Conservation (phyloP, 2,888 invertebrate genomes). For the Tetragonula carbonaria region DNA sequence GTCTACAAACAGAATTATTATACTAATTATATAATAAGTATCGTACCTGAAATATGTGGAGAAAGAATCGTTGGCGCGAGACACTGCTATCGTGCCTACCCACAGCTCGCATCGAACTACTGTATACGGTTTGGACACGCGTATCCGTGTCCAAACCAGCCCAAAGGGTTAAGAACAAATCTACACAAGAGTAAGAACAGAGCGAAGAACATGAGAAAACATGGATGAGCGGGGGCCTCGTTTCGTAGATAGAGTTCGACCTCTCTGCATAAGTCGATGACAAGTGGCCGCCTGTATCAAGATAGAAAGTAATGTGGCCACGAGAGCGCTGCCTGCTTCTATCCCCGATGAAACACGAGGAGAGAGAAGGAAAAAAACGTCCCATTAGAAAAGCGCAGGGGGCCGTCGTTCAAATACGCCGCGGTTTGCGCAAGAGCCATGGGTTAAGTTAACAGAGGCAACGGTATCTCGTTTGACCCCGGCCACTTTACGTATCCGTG, state of each 20-base stretch:
- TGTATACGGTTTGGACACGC: too few relatives aligned
- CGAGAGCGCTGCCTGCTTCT: not conserved
- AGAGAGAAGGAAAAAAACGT: not conserved
- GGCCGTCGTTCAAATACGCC: constrained; percentile 21
- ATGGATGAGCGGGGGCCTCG: not conserved
- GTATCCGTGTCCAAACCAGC: too few relatives aligned
- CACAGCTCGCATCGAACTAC: too few relatives aligned
- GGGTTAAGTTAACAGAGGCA: constrained; percentile 53
- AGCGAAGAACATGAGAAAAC: not conserved
- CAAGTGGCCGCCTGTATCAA: constrained; percentile 43
- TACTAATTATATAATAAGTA: too few relatives aligned
- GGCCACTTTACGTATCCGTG: constrained; percentile 48
- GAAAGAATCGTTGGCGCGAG: too few relatives aligned
- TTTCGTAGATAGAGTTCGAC: not conserved
- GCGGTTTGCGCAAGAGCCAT: constrained; percentile 27
- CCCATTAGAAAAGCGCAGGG: constrained; percentile 37
- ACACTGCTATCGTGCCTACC: too few relatives aligned
- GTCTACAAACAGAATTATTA: too few relatives aligned
- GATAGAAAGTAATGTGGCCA: constrained; percentile 41
- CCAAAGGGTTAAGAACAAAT: too few relatives aligned
- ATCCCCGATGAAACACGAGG: constrained; percentile 27
- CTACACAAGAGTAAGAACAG: not conserved
- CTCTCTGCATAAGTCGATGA: constrained; percentile 38
- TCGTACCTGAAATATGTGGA: too few relatives aligned
- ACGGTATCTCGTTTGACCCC: constrained; percentile 62